phyloP scores from a whole-genome alignment of 2,113 vertebrate genomes.

The Quiscalus mexicanus region DNA sequence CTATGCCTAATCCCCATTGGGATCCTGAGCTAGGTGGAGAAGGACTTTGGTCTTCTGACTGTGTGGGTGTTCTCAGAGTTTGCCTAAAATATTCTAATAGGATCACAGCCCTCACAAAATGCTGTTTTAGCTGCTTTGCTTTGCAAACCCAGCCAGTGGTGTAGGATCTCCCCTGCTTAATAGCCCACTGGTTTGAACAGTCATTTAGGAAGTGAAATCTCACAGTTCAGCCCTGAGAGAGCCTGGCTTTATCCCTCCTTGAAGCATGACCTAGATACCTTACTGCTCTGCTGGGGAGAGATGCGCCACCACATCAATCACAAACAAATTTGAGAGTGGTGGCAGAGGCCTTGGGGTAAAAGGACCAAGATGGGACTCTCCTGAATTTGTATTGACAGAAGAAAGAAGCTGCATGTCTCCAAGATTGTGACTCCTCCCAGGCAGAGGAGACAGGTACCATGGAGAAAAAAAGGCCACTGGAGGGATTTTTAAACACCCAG shows the following conservation, averaged over 20 bases:
- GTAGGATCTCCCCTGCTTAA: conserved; percentile 7
- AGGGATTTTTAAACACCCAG: not conserved
- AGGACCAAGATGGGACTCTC: not conserved
- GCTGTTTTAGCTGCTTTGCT: conserved; percentile 32
- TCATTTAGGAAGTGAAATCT: conserved; percentile 59
- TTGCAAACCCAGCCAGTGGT: conserved; percentile 29
- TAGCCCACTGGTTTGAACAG: conserved; percentile 31
- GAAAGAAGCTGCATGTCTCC: not conserved
- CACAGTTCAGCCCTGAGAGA: conserved; percentile 8
- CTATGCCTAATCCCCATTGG: not conserved
- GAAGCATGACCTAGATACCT: conserved; percentile 52
- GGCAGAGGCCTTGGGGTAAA: not conserved
- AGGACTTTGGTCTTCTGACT: conserved; percentile 3
- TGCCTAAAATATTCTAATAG: conserved; percentile 39
- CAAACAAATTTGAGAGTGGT: not conserved
- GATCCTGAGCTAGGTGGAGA: not conserved
- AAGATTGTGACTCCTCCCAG: not conserved
- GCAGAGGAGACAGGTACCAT: not conserved
- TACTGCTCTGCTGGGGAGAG: not conserved
- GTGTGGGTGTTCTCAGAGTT: conserved; percentile 11
- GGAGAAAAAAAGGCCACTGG: not conserved
- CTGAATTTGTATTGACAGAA: not conserved
- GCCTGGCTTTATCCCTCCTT: conserved; percentile 23
- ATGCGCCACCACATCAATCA: not conserved
- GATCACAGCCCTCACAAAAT: conserved; percentile 5